These are phyloP conservation scores for Sterrhoptilus dennistouni DNA, from an alignment of 2,113 vertebrate species.

Conservation along the genomic window DNA sequence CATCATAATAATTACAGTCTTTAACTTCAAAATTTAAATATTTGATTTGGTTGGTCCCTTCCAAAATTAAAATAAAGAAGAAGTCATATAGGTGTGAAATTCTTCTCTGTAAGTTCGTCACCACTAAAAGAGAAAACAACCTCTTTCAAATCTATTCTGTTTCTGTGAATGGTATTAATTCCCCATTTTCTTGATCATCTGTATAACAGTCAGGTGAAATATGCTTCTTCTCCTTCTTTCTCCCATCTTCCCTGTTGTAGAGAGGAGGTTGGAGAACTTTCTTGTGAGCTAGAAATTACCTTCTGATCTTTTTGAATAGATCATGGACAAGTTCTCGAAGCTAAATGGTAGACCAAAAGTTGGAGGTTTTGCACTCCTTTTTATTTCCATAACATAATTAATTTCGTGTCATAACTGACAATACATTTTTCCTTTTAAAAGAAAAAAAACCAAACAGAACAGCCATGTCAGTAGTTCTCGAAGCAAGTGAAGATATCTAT, in stretches of 20 bases:
- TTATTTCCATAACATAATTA: background rate
- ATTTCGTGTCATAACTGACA: background rate
- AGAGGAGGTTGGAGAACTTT: background rate
- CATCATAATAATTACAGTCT: background rate
- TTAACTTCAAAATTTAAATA: background rate
- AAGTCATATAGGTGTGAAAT: background rate
- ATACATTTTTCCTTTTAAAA: background rate
- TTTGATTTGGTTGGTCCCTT: background rate
- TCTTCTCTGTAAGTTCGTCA: background rate
- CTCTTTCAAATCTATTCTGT: background rate
- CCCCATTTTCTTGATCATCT: background rate
- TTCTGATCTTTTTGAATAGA: background rate
- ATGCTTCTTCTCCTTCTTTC: background rate
- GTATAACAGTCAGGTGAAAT: background rate
- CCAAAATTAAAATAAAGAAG: background rate
- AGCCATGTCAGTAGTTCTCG: background rate
- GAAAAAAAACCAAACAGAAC: background rate
- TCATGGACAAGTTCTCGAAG: background rate
- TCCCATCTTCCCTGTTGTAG: background rate
- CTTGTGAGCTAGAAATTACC: background rate
- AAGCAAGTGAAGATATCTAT: background rate
- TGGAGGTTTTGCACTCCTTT: rapidly evolving
- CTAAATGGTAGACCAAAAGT: background rate
- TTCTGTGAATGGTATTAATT: background rate
- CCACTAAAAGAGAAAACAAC: background rate